Base-by-base conservation (phyloP, 2,113 vertebrate genomes). In the Sturnus vulgaris region DNA sequence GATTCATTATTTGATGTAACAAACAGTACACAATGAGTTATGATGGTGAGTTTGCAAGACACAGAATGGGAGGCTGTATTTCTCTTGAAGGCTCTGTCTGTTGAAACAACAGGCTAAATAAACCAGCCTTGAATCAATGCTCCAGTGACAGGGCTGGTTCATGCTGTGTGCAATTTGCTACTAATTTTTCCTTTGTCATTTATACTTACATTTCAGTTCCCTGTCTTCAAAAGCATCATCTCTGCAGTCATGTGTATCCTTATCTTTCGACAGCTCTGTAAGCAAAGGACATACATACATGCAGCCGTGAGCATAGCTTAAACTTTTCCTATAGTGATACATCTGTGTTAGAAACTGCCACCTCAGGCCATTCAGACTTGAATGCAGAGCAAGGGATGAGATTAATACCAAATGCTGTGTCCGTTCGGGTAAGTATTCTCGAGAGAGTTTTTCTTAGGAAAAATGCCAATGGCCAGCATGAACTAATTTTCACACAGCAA, bases 151-250 rank as follows among this genome's bases (percentile, higher is more conserved):
- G 2, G 3, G 12, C 57, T 78, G 4, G 44, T 55, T 63, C 44
- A 37, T 50, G 33, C 42, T 53, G 7, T 30, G 6, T 53, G 19
- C 37, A 40, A 33, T 79, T 37, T 95, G 25, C 46, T 49, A 40
- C 40, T 72, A 3, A 28, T 85, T 83, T 71, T 35, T 35, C 5
- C 7, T 49, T 57, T 71, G 37, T 69, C 3, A 46, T 82, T 96
- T 91, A 68, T 52, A 90, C 97, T 96, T 93, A 97, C 95, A 95
- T 46, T 94, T 96, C 82, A 94, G 64, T 44, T 96, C 94, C 76
- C 85, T 40, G 2, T 84, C 86, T 71, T 95, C 85, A 88, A 49
- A 88, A 64, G 33, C 18, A 77, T 35, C 25, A 65, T 63, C 73
- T 92, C 13, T 50, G 76, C 9, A 49, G 64, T 30, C 70, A 52